These are phyloP conservation scores for Helleia helle DNA, from an alignment of 2,888 invertebrate genomes.

Conservation along the genomic window DNA sequence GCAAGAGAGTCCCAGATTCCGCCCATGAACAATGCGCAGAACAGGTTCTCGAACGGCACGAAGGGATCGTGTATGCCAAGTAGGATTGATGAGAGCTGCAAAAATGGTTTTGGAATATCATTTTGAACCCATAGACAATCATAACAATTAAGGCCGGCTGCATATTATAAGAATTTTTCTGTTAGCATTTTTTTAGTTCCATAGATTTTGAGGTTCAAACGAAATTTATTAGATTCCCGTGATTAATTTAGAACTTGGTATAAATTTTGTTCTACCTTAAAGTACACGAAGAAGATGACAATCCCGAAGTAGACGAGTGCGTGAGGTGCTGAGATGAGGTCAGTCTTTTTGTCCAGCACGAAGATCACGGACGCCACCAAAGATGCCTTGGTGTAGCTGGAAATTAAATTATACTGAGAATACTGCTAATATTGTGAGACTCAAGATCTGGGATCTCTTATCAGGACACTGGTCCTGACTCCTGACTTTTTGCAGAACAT, in stretches of 20 bases:
- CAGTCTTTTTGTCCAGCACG: conserved; percentile 96
- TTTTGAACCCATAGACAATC: neutral
- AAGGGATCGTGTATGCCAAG: conserved; percentile 99
- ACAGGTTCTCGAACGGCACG: conserved; percentile 98
- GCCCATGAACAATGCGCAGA: conserved; percentile 96
- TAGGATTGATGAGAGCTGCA: conserved; percentile 91
- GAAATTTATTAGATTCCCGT: too few species aligned
- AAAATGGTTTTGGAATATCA: conserved; percentile 21
- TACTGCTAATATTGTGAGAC: too few species aligned
- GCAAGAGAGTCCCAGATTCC: conserved; percentile 98
- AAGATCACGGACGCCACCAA: conserved; percentile 96
- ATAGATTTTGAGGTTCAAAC: too few species aligned
- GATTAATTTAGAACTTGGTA: neutral
- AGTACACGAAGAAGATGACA: conserved; percentile 97
- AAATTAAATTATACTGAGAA: too few species aligned
- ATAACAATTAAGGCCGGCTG: too few species aligned
- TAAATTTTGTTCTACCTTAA: conserved; percentile 76
- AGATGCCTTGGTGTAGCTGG: conserved; percentile 96
- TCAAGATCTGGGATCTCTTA: too few species aligned
- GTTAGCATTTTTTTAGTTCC: too few species aligned
- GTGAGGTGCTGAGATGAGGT: conserved; percentile 96
- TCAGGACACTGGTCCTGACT: too few species aligned
- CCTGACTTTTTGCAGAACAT: too few species aligned
- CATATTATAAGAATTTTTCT: too few species aligned
- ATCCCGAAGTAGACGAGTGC: conserved; percentile 98